Percentiles rank a stretch among this genome's conserved stretches.
phyloP scores from a whole-genome alignment of 2,797 vertebrate species.

The Chaetophractus vellerosus region DNA sequence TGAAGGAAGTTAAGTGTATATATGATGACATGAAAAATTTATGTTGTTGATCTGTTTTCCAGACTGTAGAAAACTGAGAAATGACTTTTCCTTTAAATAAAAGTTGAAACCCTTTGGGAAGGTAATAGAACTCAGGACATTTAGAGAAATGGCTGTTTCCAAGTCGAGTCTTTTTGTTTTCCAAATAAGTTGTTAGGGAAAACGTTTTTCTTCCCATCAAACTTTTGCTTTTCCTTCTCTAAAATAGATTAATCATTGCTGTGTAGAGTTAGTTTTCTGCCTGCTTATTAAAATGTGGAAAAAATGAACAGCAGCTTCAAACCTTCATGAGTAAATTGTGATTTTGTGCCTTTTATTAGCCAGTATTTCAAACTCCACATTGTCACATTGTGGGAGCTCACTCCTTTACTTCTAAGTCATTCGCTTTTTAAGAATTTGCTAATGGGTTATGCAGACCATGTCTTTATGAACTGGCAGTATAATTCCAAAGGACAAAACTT shows the following conservation, averaged over 20 bases:
- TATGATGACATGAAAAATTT: slow-evolving; percentile 64
- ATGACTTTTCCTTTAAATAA: slow-evolving; percentile 82
- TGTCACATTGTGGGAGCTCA: background rate
- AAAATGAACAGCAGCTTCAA: slow-evolving; percentile 63
- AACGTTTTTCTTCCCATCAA: slow-evolving; percentile 54
- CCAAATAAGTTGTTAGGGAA: slow-evolving; percentile 74
- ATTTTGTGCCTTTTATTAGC: slow-evolving; percentile 71
- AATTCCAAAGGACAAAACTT: slow-evolving; percentile 56
- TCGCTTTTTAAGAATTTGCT: background rate
- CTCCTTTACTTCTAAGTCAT: background rate
- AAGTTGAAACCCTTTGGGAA: slow-evolving; percentile 74
- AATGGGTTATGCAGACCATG: slow-evolving; percentile 14
- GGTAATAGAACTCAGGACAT: slow-evolving; percentile 64
- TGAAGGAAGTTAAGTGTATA: slow-evolving; percentile 62
- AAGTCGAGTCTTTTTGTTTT: slow-evolving; percentile 64
- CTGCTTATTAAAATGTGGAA: slow-evolving; percentile 74
- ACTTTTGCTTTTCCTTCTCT: slow-evolving; percentile 70
- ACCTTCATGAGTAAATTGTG: slow-evolving; percentile 67
- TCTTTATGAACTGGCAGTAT: slow-evolving; percentile 27
- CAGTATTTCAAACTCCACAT: slow-evolving; percentile 29
- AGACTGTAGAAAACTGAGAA: slow-evolving; percentile 69
- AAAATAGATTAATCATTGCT: slow-evolving; percentile 65
- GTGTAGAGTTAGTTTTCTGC: slow-evolving; percentile 52
- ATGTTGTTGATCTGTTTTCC: slow-evolving; percentile 68
- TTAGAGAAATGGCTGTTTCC: slow-evolving; percentile 69